Evolutionary conservation across 2,888 invertebrate species (phyloP), one percentile per base, ranked within the genome.

Genomic region (Tachina grossa): DNA sequence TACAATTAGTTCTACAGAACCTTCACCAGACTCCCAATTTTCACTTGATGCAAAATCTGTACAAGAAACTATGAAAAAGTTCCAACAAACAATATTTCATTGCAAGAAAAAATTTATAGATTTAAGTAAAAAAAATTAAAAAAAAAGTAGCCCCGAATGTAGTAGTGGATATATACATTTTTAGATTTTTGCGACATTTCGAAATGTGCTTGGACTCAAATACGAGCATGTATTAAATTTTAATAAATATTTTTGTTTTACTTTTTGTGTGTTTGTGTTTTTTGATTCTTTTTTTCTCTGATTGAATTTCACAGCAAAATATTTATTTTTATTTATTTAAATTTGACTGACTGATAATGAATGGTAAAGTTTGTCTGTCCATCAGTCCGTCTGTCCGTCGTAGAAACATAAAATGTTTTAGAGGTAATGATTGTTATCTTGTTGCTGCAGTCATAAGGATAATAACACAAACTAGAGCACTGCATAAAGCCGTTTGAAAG

Each of bases 351-450:
- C 53, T 81, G 66, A 74, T 66, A 68, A 51, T 72, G 72, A 79
- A 65, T 80, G 66, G 57, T 72, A 65, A 55, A 66, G 65, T 66
- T 81, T 9, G 55, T 69, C 69, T 16, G 51, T 51, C 13, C 19
- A 16, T n/a, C 4, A 1, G 43, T 61, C 61, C 61, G 59, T 81
- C 68, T 10, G 49, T 78, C 22, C 22, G 47, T 45, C 57, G 16
- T 45, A 68, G 2, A 61, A 41, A 49, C 55, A 65, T 47, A 76
- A 82, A 71, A 71, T 76, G 43, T 69, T 82, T 82, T 65, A 82
- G 69, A 71, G 39, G 41, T 82, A 76, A 82, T 76, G 76, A 76
- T 76, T 71, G 76, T 76, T 63, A 82, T 82, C 82, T 82, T 75
- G 49, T 53, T 82, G 76, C 76, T 63, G 63, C 75, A 76, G 55